Evolutionary conservation across 2,113 vertebrate genomes (phyloP).

Genomic region (Carlito syrichta): DNA sequence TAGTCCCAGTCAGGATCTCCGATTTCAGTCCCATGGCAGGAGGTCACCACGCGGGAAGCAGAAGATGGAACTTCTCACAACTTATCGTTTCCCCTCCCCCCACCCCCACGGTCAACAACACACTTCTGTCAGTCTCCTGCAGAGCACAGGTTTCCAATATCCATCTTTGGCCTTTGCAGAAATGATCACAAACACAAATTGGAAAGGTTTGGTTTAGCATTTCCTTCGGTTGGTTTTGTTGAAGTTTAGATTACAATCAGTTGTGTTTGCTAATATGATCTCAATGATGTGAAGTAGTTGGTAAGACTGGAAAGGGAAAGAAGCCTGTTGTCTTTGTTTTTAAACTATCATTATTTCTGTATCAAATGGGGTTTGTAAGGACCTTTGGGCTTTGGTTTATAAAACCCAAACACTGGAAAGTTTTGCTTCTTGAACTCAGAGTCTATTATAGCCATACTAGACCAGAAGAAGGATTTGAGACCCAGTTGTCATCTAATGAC

Average conservation of each 20-base stretch:
- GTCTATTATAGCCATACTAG: neutral
- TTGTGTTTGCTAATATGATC: neutral
- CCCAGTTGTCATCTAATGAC: neutral
- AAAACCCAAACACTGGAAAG: neutral
- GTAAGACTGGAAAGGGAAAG: neutral
- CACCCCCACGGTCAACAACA: neutral
- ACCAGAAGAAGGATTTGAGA: neutral
- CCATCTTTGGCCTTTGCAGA: neutral
- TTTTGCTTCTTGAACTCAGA: neutral
- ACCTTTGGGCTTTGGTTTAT: slow-evolving; percentile 11
- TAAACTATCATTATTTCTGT: neutral
- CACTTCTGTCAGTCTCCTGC: neutral
- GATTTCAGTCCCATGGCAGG: neutral
- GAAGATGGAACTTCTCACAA: neutral
- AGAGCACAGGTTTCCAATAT: neutral
- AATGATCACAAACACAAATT: neutral
- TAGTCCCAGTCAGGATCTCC: neutral
- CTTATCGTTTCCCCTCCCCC: neutral
- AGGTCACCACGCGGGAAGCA: neutral
- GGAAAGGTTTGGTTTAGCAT: neutral
- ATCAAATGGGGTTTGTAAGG: neutral
- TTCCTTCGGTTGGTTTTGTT: slow-evolving; percentile 6
- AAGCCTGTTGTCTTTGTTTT: neutral
- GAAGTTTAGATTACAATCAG: neutral
- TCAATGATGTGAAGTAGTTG: neutral